Evolutionary conservation across 1,140 invertebrate species (phyloP).

Genomic region (Aphidius ervi): DNA sequence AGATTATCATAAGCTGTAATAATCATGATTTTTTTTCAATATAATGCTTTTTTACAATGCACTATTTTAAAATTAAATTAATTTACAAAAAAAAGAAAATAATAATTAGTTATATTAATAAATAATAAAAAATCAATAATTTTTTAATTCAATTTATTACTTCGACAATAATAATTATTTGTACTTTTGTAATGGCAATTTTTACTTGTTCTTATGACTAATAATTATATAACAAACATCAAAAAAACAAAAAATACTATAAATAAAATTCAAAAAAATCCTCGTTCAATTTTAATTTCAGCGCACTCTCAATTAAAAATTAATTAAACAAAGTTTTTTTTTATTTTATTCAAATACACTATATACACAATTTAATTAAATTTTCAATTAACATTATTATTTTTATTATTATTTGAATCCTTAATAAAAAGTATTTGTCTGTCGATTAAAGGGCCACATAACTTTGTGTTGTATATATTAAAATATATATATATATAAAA

Average conservation of each 20-base stretch:
- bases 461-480: constrained; percentile 49
- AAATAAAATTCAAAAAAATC: too few relatives aligned
- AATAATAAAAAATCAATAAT: background rate
- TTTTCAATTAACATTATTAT: background rate
- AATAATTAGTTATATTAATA: background rate
- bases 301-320: background rate
- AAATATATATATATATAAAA: constrained; percentile 23
- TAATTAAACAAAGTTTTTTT: background rate
- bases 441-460: constrained; percentile 23
- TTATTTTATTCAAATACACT: too few relatives aligned
- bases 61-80: background rate
- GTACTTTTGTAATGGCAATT: constrained; percentile 39
- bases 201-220: constrained; percentile 24
- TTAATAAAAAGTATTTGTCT: constrained; percentile 28
- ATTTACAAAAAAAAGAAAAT: background rate
- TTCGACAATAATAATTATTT: constrained; percentile 43
- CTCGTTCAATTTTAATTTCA: background rate
- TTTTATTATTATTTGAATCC: background rate
- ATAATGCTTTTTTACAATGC: too few relatives aligned
- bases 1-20: too few relatives aligned
- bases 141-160: constrained; percentile 32
- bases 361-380: background rate
- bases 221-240: too few relatives aligned
- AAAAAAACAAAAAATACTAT: too few relatives aligned
- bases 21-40: too few relatives aligned